Base-by-base conservation (phyloP, 64 coral and sea anemone species). In the Astreopora myriophthalma region DNA sequence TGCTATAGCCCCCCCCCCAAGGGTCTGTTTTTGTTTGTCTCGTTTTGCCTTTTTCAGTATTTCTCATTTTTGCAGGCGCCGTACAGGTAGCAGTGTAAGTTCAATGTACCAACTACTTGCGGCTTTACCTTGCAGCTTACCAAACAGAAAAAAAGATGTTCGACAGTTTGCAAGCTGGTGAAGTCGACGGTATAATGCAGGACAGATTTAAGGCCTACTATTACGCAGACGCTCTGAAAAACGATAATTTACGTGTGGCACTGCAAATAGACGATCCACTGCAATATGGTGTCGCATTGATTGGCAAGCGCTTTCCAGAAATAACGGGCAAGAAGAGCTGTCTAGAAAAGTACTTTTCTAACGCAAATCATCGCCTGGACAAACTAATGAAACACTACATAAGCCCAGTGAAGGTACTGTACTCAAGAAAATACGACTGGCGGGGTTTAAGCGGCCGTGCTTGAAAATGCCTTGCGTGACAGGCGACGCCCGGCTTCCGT, bases 181-280 rank as follows among this genome's bases (percentile, higher is more conserved):
- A 69, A 49, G 74, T 90, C 14, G 62, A 90, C 8, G 88, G 88
- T 16, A 65, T 80, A 3, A 79, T 90, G 39, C 48, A 80, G 75
- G 88, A 90, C 76, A 58, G 88, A 20, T 77, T 79, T 23, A 90
- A 90, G 36, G 88, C 74, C 27, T 90, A 90, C 34, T 90, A 90
- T 69, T 80, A 80, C 38, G n/a, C 80, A 1, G 17, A 69, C 14
- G 37, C 16, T 23, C 24, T 66, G 38, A 37, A 68, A 28, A 63
- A 90, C 27, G 88, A 90, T 13, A 4, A 7, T 32, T 48, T 90
- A 3, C 19, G 88, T 33, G 74, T 90, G 8, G 73, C 74, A 19
- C 34, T 37, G 27, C 73, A 39, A 30, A 9, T 90, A 14, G 75
- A 90, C 22, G 34, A 1, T 5, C 34, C 55, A 69, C 38, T 79